Evolutionary conservation across 2,113 vertebrate species (phyloP), one percentile per base, ranked within the genome.

Genomic region (Aleadryas rufinucha): DNA sequence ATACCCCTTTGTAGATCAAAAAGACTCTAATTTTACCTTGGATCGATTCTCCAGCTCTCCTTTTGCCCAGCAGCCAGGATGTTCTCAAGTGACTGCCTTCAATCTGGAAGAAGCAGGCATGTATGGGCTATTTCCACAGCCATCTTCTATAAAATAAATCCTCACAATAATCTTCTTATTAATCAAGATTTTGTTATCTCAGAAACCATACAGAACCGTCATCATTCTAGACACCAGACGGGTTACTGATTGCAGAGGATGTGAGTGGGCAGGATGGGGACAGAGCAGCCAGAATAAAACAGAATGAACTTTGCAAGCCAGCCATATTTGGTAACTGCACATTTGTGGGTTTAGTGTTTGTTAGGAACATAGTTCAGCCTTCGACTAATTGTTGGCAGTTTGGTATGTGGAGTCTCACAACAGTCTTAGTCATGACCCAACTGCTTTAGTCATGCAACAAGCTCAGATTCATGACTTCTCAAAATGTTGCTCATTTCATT

Each of bases 291-390:
- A 84, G 41, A 84, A 84, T 93, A 70, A 84, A 90, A 66, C 72
- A 86, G 28, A 84, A 89, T 81, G 56, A 93, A 93, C 79, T 87
- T 90, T 90, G 72, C 60, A 81, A 86, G n/a, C 41, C 82, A 94
- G 60, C 50, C 56, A 21, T 68, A 86, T 45, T 88, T 92, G 92
- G 76, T 68, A 90, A 71, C 44, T 75, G 71, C 47, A 63, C 54
- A 59, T 81, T 93, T 64, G 56, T 92, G 85, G 68, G 53, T 90
- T 81, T 77, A 56, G 16, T 83, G 66, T 90, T 90, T 84, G 76
- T 33, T 57, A 82, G 82, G 71, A 94, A 60, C 64, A 88, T 44
- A 90, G 85, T 78, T 93, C 28, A 80, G 53, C 85, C 60, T 94
- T 84, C 28, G 24, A 54, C 56, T 87, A 37, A 77, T 84, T 75